Conservation (phyloP, 2,888 invertebrate species). For the Cantharis rufa region DNA sequence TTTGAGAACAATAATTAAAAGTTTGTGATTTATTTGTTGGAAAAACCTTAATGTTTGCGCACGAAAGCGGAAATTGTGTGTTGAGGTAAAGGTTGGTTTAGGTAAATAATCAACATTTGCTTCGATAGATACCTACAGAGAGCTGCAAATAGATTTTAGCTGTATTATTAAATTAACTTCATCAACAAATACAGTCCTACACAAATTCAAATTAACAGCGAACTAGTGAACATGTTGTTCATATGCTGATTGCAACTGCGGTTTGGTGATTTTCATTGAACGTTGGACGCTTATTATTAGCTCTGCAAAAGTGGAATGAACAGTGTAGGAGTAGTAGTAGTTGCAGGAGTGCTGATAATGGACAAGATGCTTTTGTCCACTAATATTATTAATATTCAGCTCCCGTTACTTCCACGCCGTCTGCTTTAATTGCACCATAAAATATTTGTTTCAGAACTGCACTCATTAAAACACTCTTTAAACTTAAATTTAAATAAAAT, state of each 20-base stretch:
- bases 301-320: constrained; percentile 1
- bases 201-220: constrained; percentile 12
- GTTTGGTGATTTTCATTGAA: constrained; percentile 4
- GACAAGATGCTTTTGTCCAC: constrained; percentile 16
- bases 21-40: neutral
- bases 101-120: constrained; percentile 11
- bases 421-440: constrained; percentile 14
- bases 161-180: constrained; percentile 13
- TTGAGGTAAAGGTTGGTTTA: neutral
- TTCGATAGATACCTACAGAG: neutral
- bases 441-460: constrained; percentile 12
- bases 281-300: constrained; percentile 8
- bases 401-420: constrained; percentile 8
- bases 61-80: neutral
- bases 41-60: neutral
- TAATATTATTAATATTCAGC: constrained; percentile 18
- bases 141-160: constrained; percentile 6
- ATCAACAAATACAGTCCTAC: constrained; percentile 11
- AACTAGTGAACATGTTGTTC: constrained; percentile 14
- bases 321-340: neutral
- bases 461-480: neutral
- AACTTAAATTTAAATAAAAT: constrained; percentile 7
- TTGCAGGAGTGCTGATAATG: constrained; percentile 13
- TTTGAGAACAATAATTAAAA: neutral
- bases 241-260: constrained; percentile 19